Base-by-base conservation (phyloP, 2,797 vertebrate genomes). In the Octomys mimax region DNA sequence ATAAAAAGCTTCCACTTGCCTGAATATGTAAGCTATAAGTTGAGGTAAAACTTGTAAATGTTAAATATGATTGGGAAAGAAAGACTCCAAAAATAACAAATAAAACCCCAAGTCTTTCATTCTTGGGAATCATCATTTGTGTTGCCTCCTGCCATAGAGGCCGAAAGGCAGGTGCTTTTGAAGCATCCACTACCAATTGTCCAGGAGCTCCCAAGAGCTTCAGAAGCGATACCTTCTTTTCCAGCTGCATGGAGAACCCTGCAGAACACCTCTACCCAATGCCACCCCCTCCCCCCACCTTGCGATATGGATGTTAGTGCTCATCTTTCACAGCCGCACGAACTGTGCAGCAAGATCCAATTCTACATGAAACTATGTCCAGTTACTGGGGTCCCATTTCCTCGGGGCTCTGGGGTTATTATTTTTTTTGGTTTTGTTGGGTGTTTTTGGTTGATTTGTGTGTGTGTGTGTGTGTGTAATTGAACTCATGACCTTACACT, bases 51-150 rank as follows among this genome's bases (percentile, higher is more conserved):
- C 42, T 49, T 88, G 24, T 81, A 87, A 91, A 71, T 57, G 13
- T 91, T 80, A 91, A 95, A 95, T 91, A 33, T 83, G 21, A 77
- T 46, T 87, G 70, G 28, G 70, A 91, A 70, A 89, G 33, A 96
- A 79, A 85, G 64, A 12, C 28, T 66, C 28, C 31, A 54, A 66
- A 91, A 79, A 78, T 54, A 95, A 95, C 18, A 93, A 84, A 22
- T 84, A 93, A 94, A 97, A 83, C 52, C 46, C n/a, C 31, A 49
- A 57, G 61, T 68, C 31, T 66, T 94, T 93, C 66, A 42, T 61
- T n/a, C 46, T 54, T 71, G 49, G 11, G 89, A 92, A 90, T 88
- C 66, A 62, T 84, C 66, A 33, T 64, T 84, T 89, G 59, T 92
- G 21, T 81, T 73, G 26, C 3, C 2, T 12, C 78, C 49, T 57